Evolutionary conservation across 1,140 invertebrate genomes (phyloP), one percentile per base, ranked within the genome.

Genomic region (Andricus grossulariae): DNA sequence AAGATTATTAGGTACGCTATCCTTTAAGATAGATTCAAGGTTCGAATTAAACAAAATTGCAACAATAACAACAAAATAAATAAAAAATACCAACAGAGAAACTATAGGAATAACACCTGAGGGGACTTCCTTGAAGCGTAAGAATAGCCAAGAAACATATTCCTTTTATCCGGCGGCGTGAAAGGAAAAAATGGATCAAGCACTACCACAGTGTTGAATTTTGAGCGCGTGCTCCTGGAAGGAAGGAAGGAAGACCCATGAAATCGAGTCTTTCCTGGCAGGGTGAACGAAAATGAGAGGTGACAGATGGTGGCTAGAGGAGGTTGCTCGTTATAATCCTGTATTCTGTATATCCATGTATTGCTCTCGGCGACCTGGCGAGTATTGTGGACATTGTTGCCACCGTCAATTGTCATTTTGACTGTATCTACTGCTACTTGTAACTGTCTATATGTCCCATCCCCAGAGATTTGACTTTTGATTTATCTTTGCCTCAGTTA

Each of bases 291-390:
- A 78, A 81, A 76, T 66, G 50, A 75, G 74, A 66, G 50, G 72
- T 25, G 74, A 74, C 80, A 81, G 80, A 81, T 81, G 80, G 71
- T 66, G 75, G 32, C 66, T 52, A 75, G 75, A 81, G 77, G 75
- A 76, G 77, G 77, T 77, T 54, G 71, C 70, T 79, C 75, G 78
- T 83, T 82, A 82, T 78, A 82, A 82, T 71, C 80, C 82, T 77
- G 73, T 51, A 71, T 73, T 55, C 60, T 78, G 66, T 73, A 45
- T 11, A 71, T 73, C 74, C 52, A 16, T 66, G 60, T 45, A n/a
- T 66, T 66, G 60, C 60, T 66, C 60, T 66, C 39, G 60, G 60
- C 60, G 8, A 66, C 51, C 72, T 39, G 54, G 72, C 73, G 73
- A 72, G 75, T 66, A 81, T 77, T 81, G 75, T 72, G 51, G 49